Evolutionary conservation across 2,113 vertebrate species (phyloP).

Genomic region (Chauna torquata): DNA sequence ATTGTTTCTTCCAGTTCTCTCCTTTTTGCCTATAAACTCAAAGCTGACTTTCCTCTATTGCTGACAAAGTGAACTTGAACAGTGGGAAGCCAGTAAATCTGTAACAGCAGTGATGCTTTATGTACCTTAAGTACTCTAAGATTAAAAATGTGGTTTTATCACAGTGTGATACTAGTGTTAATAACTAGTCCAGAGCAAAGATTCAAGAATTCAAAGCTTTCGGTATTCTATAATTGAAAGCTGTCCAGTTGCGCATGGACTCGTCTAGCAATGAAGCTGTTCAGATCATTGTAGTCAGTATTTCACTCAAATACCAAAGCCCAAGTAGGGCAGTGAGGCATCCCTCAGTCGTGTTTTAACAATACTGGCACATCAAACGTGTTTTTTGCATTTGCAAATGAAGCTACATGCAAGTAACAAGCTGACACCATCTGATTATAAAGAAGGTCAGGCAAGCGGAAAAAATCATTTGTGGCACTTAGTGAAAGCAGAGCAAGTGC

Average conservation of each 20-base stretch:
- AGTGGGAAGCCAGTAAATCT: constrained; percentile 45
- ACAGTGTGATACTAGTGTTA: constrained; percentile 60
- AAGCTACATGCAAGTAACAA: constrained; percentile 28
- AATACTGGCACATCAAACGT: background rate
- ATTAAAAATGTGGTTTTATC: constrained; percentile 75
- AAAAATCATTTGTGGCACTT: constrained; percentile 31
- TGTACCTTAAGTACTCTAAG: constrained; percentile 56
- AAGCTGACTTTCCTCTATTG: constrained; percentile 14
- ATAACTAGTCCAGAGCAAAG: constrained; percentile 65
- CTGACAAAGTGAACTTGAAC: constrained; percentile 51
- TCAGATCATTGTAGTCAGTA: constrained; percentile 52
- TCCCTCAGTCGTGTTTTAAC: background rate
- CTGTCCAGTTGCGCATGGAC: constrained; percentile 30
- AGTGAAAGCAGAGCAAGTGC: constrained; percentile 34
- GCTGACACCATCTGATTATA: constrained; percentile 39
- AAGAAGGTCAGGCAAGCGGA: constrained; percentile 55
- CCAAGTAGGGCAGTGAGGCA: constrained; percentile 3
- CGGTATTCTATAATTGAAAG: constrained; percentile 73
- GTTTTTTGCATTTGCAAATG: constrained; percentile 33
- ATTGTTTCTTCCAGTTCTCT: background rate
- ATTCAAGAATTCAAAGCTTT: constrained; percentile 66
- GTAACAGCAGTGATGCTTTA: constrained; percentile 46
- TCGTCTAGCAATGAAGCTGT: constrained; percentile 19
- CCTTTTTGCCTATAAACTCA: background rate
- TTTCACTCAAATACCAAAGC: constrained; percentile 37